Evolutionary conservation across 2,888 invertebrate species (phyloP), one percentile per base, ranked within the genome.

Genomic region (Disparrhopalites patrizii): DNA sequence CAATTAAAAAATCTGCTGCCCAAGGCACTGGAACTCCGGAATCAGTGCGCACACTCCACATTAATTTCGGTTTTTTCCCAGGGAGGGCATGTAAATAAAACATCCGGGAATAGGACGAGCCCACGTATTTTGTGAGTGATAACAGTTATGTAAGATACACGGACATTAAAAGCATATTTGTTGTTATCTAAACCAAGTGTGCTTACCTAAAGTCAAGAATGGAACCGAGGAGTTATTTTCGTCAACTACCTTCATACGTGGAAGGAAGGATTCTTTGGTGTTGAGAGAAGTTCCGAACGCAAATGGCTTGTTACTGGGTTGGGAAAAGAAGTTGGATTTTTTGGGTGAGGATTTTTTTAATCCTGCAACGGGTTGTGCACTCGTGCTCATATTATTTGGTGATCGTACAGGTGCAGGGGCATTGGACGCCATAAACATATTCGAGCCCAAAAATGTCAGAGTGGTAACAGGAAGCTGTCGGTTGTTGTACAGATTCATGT

Each of bases 391-490:
- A 52, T 54, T 61, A 50, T 50, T 50, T 15, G 69, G 69, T 2
- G 67, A 67, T 38, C 57, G 40, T 28, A 61, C 23, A 18, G 68
- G 63, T 2, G 33, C 58, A 0, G 62, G 65, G 1, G 57, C 65
- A 57, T 62, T 65, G 58, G 62, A 62, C 8, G 65, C 28, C 54
- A 54, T 40, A 50, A 66, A 66, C 31, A 57, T 47, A 38, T 58
- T 65, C 13, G 68, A 51, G 4, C 70, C 70, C 51, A 72, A 57
- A 40, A 75, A 75, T 0, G 73, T 73, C 18, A 75, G 60, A 3
- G 75, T 75, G 0, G 75, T 75, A 3, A 74, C 71, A 1, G 74
- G 74, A 23, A 74, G 57, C 36, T 70, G 74, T 30, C 65, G 31
- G 18, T 54, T 55, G 25, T 31, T 55, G 13, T 52, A 20, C 18